A percentile compares a stretch with the other conserved stretches of the same genome.
These are phyloP conservation scores for Grammomys dolichurus DNA, from an alignment of 2,113 vertebrate species.

Conservation along the genomic window DNA sequence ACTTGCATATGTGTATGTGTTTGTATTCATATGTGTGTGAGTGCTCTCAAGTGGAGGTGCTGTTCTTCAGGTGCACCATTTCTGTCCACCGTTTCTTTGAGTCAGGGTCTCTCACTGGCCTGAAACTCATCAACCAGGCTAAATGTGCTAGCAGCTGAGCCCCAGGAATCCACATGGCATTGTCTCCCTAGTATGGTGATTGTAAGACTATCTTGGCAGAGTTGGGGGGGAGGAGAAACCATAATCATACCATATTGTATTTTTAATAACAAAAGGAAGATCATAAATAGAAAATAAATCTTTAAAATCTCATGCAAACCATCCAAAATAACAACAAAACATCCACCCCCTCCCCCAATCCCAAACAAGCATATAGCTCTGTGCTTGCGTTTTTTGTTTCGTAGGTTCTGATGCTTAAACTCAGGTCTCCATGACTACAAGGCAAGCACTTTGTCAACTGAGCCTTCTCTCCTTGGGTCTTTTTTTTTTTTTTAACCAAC, in stretches of 20 bases:
- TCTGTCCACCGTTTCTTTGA: background rate
- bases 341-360: background rate
- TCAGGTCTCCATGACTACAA: background rate
- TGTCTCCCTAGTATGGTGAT: background rate
- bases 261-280: background rate
- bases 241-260: background rate
- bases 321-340: background rate
- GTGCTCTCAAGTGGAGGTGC: background rate
- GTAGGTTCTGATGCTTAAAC: background rate
- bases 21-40: background rate
- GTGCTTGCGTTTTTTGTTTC: background rate
- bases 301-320: background rate
- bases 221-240: background rate
- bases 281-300: background rate
- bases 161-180: too few relatives aligned
- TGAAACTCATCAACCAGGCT: background rate
- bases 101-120: background rate
- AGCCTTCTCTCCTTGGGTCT: background rate
- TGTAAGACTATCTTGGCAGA: background rate
- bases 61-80: background rate
- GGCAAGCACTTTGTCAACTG: too few relatives aligned
- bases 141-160: background rate
- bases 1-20: background rate
- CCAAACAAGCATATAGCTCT: background rate
- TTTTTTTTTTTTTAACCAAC: background rate